phyloP scores from a whole-genome alignment of 2,113 vertebrate genomes.

The Calyptommatus sinebrachiatus region DNA sequence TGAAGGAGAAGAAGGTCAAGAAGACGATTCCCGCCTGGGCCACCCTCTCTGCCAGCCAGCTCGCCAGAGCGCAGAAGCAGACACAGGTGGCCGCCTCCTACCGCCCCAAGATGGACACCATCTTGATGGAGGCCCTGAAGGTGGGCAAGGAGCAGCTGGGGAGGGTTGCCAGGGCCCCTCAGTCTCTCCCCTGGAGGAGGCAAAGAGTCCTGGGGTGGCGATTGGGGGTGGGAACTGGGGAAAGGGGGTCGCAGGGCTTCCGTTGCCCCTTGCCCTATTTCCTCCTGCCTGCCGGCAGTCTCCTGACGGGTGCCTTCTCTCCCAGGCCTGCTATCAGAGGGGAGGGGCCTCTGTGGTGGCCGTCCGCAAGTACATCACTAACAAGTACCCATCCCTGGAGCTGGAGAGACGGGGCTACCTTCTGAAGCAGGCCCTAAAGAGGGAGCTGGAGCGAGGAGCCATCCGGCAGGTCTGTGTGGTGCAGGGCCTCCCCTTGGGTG shows the following conservation, averaged over 20 bases:
- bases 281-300: neutral
- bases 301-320: neutral
- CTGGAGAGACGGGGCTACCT: slow-evolving; percentile 91
- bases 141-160: slow-evolving; percentile 57
- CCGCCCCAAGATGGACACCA: slow-evolving; percentile 91
- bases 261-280: too few relatives aligned
- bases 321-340: slow-evolving; percentile 87
- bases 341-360: slow-evolving; percentile 87
- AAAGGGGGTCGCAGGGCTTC: too few relatives aligned
- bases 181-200: too few relatives aligned
- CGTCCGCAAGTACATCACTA: slow-evolving; percentile 89
- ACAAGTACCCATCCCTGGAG: slow-evolving; percentile 91
- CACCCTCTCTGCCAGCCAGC: slow-evolving; percentile 85
- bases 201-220: too few relatives aligned
- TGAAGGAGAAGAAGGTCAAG: slow-evolving; percentile 91
- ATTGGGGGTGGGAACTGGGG: too few relatives aligned
- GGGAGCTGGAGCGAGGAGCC: slow-evolving; percentile 88
- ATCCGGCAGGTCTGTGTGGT: slow-evolving; percentile 84
- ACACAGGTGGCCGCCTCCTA: slow-evolving; percentile 80
- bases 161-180: too few relatives aligned
- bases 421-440: slow-evolving; percentile 90
- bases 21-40: slow-evolving; percentile 95
- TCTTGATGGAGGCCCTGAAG: slow-evolving; percentile 92
- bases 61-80: slow-evolving; percentile 83
- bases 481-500: too few relatives aligned